Evolutionary conservation across 1,140 invertebrate genomes (phyloP).

Genomic region (Drosophila pectinifera): DNA sequence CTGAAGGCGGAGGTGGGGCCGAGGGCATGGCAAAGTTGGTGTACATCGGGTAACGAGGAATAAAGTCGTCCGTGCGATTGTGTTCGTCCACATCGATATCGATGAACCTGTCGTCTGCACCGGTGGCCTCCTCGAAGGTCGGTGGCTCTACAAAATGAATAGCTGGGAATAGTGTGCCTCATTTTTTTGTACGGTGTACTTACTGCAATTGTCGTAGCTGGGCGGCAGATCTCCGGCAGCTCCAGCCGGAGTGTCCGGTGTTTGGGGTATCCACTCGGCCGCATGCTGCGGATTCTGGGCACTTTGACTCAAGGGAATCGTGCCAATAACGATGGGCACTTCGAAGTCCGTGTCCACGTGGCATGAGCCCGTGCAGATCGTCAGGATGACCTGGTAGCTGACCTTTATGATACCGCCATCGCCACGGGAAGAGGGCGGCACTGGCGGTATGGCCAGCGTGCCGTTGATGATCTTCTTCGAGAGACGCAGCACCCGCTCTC

Average conservation of each 20-base stretch:
- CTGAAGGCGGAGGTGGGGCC: constrained; percentile 40
- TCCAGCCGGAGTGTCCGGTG: constrained; percentile 68
- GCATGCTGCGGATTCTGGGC: constrained; percentile 46
- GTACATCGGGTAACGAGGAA: constrained; percentile 78
- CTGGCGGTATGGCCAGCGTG: constrained; percentile 58
- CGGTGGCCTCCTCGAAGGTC: constrained; percentile 70
- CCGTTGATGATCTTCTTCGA: constrained; percentile 63
- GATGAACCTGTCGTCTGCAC: constrained; percentile 58
- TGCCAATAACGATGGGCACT: constrained; percentile 71
- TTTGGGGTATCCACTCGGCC: constrained; percentile 63
- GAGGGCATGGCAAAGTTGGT: constrained; percentile 67
- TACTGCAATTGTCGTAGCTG: constrained; percentile 69
- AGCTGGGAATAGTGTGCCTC: no score
- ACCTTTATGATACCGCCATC: constrained; percentile 59
- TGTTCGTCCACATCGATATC: constrained; percentile 70
- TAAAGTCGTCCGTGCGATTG: constrained; percentile 69
- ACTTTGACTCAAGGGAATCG: constrained; percentile 68
- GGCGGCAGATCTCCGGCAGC: constrained; percentile 62
- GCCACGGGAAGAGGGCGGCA: constrained; percentile 83
- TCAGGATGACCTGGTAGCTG: constrained; percentile 49
- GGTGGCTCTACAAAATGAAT: constrained; percentile 63
- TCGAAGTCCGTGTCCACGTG: constrained; percentile 52
- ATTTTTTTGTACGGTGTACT: no score
- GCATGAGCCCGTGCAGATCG: constrained; percentile 58
- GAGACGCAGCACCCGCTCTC: constrained; percentile 55